These are phyloP conservation scores for Ascaphus truei DNA, from an alignment of 2,113 vertebrate species.

Conservation along the genomic window DNA sequence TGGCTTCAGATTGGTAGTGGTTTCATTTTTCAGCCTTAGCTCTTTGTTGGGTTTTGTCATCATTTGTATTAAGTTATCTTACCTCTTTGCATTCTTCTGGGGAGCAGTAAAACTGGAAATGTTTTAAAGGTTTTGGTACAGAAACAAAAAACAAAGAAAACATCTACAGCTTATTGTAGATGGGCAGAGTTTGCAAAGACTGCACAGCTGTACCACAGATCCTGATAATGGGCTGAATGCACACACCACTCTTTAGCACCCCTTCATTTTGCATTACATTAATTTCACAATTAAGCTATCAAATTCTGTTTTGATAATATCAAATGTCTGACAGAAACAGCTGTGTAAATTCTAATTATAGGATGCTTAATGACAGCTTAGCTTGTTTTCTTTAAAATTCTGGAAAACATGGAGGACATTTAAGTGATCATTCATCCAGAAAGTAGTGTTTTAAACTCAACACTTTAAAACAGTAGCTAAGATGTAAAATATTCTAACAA, in stretches of 20 bases:
- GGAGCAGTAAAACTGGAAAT: slow-evolving; percentile 5
- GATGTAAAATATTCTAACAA: no score
- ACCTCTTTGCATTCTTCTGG: slow-evolving; percentile 23
- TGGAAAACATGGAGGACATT: neutral
- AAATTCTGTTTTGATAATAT: slow-evolving; percentile 15
- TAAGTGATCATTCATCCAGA: neutral
- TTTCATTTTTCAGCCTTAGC: slow-evolving; percentile 19
- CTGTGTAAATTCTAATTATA: slow-evolving; percentile 30
- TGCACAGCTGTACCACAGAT: slow-evolving; percentile 26
- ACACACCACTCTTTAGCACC: slow-evolving; percentile 7
- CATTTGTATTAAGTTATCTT: slow-evolving; percentile 33
- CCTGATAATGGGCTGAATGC: slow-evolving; percentile 7
- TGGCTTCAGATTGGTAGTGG: slow-evolving; percentile 18
- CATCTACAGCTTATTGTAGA: slow-evolving; percentile 14
- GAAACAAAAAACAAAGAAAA: neutral
- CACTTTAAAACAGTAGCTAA: no score
- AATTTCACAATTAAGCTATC: slow-evolving; percentile 33
- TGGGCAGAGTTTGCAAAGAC: slow-evolving; percentile 11
- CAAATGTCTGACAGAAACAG: slow-evolving; percentile 18
- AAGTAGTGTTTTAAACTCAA: neutral
- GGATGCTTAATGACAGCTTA: neutral
- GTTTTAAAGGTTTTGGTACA: slow-evolving; percentile 13
- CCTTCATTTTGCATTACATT: slow-evolving; percentile 26
- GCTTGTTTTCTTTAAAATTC: neutral
- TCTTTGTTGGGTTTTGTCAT: slow-evolving; percentile 33